phyloP scores from a whole-genome alignment of 1,140 invertebrate species.

The Drosophila fuyamai region DNA sequence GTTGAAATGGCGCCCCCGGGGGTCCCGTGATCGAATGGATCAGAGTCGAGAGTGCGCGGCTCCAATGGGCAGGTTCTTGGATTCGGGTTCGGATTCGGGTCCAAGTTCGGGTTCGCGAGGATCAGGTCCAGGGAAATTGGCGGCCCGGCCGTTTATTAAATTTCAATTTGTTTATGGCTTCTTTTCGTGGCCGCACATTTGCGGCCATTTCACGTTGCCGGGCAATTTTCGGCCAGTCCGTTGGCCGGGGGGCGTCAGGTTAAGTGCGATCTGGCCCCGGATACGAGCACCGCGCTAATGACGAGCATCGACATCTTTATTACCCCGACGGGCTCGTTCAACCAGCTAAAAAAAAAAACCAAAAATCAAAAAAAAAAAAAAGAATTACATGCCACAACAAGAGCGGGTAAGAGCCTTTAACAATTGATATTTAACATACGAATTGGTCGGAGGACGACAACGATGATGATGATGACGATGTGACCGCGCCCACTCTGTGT shows the following conservation, averaged over 20 bases:
- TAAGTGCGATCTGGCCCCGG: constrained; percentile 44
- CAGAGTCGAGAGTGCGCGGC: constrained; percentile 7
- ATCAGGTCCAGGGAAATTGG: constrained; percentile 27
- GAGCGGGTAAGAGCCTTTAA: constrained; percentile 7
- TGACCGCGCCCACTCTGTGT: constrained; percentile 15
- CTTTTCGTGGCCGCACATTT: constrained; percentile 46
- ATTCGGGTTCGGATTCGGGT: constrained; percentile 1
- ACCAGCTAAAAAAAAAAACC: background rate
- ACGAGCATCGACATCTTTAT: constrained; percentile 50
- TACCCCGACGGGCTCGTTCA: constrained; percentile 9
- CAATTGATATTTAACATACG: constrained; percentile 55
- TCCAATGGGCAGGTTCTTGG: background rate
- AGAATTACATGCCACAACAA: background rate
- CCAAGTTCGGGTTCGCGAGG: background rate
- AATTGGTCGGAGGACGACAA: constrained; percentile 23
- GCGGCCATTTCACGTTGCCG: constrained; percentile 30
- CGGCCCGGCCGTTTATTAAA: constrained; percentile 51
- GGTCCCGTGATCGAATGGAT: constrained; percentile 40
- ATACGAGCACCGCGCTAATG: constrained; percentile 32
- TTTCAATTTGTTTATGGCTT: constrained; percentile 63
- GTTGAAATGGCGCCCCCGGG: constrained; percentile 37
- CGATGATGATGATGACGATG: constrained; percentile 24
- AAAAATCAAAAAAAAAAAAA: background rate
- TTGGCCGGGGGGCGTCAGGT: constrained; percentile 22
- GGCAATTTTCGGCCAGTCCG: constrained; percentile 17